Percentiles rank a stretch among this genome's conserved stretches.
These are phyloP conservation scores for Atethmia centrago DNA, from an alignment of 2,888 invertebrate species.

Conservation along the genomic window DNA sequence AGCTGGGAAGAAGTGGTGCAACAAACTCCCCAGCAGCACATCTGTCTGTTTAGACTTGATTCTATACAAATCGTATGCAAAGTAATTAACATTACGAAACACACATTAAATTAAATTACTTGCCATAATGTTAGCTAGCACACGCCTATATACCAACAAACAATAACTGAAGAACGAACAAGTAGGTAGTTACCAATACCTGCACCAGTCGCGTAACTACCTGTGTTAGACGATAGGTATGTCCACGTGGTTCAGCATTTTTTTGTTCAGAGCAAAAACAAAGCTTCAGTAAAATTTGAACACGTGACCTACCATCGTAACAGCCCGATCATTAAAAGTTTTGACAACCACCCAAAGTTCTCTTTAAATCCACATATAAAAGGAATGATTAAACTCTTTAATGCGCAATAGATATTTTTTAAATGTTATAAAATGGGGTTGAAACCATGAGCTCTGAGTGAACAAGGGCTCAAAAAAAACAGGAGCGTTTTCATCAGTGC, in stretches of 20 bases:
- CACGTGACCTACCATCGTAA: conserved; percentile 61
- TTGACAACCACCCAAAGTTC: conserved; percentile 44
- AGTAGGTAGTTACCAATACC: neutral
- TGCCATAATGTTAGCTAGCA: too few relatives aligned
- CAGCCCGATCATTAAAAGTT: conserved; percentile 72
- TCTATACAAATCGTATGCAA: too few relatives aligned
- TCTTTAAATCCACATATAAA: conserved; percentile 55
- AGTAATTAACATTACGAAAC: too few relatives aligned
- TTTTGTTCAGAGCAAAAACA: conserved; percentile 2
- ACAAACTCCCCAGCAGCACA: too few relatives aligned
- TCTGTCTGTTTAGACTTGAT: too few relatives aligned
- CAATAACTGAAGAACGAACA: neutral
- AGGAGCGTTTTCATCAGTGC: neutral
- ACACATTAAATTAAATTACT: too few relatives aligned
- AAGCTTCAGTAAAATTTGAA: conserved; percentile 11
- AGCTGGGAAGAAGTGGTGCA: too few relatives aligned
- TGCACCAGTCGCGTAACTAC: neutral
- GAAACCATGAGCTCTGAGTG: neutral
- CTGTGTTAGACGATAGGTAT: neutral
- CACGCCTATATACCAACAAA: too few relatives aligned
- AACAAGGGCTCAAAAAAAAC: neutral
- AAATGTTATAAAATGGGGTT: neutral
- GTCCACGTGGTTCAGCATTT: conserved; percentile 20
- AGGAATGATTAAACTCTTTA: conserved; percentile 25
- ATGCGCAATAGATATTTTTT: conserved; percentile 1